Percentiles rank a stretch among this genome's conserved stretches.
Evolutionary conservation across 2,888 invertebrate genomes (phyloP).

Genomic region (Chaetoderma sp.): DNA sequence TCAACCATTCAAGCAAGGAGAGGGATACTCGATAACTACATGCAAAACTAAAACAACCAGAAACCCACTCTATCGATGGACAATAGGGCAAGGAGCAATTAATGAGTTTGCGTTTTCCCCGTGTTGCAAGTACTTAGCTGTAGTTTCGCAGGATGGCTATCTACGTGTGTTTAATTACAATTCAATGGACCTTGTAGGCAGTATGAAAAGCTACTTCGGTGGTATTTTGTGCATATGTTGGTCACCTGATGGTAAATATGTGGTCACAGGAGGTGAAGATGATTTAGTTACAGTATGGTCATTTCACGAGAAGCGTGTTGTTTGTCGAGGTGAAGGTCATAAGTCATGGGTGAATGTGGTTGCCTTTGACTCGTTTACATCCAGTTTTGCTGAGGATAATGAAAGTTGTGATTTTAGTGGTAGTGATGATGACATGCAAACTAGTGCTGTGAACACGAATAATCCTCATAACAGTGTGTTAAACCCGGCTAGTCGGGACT

Average conservation of each 20-base stretch:
- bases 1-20: slow-evolving; percentile 94
- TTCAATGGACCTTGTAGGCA: slow-evolving; percentile 93
- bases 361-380: slow-evolving; percentile 77
- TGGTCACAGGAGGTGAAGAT: slow-evolving; percentile 97
- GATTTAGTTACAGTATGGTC: slow-evolving; percentile 98
- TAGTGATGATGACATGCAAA: slow-evolving; percentile 58
- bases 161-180: slow-evolving; percentile 96
- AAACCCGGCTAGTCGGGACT: not conserved
- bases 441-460: not conserved
- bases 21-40: slow-evolving; percentile 92
- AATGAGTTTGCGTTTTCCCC: slow-evolving; percentile 98
- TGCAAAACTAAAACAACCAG: slow-evolving; percentile 96
- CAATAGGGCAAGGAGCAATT: slow-evolving; percentile 76
- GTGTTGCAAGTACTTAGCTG: slow-evolving; percentile 91
- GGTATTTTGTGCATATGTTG: slow-evolving; percentile 97
- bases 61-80: slow-evolving; percentile 89
- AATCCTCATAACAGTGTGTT: not conserved
- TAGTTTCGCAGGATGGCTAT: slow-evolving; percentile 88
- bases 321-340: slow-evolving; percentile 98
- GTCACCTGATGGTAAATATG: slow-evolving; percentile 94
- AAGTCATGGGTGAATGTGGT: slow-evolving; percentile 98
- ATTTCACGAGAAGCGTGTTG: slow-evolving; percentile 89
- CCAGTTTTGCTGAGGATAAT: slow-evolving; percentile 75
- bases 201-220: slow-evolving; percentile 96
- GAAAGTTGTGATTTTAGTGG: slow-evolving; percentile 71